phyloP scores from a whole-genome alignment of 2,888 invertebrate genomes.

The Abscondita cerata region DNA sequence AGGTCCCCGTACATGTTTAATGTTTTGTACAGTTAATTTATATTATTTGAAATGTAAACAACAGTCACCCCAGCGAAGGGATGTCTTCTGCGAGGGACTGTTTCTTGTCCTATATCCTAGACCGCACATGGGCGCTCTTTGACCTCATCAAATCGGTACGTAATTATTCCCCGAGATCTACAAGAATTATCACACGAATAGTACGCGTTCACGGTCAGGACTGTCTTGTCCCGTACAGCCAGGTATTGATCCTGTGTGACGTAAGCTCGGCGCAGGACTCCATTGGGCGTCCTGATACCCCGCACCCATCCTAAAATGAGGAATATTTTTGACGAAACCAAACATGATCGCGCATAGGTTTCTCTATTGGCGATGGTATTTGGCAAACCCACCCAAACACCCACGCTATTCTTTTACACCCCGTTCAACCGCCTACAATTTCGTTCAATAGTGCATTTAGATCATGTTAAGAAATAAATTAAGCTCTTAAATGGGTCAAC shows the following conservation, averaged over 20 bases:
- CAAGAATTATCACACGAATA: constrained; percentile 48
- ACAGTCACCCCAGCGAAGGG: constrained; percentile 95
- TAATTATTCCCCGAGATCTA: constrained; percentile 34
- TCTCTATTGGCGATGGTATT: constrained; percentile 56
- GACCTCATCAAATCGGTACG: constrained; percentile 51
- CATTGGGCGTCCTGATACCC: constrained; percentile 44
- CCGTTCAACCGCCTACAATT: constrained; percentile 61
- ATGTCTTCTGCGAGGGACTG: constrained; percentile 96
- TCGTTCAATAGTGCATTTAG: constrained; percentile 55
- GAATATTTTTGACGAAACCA: constrained; percentile 59
- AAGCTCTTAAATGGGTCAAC: constrained; percentile 9
- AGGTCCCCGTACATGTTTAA: constrained; percentile 30
- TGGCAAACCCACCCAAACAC: constrained; percentile 60
- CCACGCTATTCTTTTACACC: constrained; percentile 58
- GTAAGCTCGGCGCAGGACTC: constrained; percentile 50
- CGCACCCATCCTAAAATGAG: constrained; percentile 44
- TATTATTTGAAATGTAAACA: constrained; percentile 62
- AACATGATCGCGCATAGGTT: constrained; percentile 60
- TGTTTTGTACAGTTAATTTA: constrained; percentile 21
- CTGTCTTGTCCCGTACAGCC: constrained; percentile 49
- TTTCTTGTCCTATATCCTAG: constrained; percentile 95
- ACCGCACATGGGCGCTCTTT: constrained; percentile 86
- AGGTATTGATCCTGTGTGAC: constrained; percentile 57
- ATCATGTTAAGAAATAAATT: constrained; percentile 8
- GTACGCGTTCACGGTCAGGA: constrained; percentile 51